These are phyloP conservation scores for Diplazon laetatorius DNA, from an alignment of 2,888 invertebrate species.

Conservation along the genomic window DNA sequence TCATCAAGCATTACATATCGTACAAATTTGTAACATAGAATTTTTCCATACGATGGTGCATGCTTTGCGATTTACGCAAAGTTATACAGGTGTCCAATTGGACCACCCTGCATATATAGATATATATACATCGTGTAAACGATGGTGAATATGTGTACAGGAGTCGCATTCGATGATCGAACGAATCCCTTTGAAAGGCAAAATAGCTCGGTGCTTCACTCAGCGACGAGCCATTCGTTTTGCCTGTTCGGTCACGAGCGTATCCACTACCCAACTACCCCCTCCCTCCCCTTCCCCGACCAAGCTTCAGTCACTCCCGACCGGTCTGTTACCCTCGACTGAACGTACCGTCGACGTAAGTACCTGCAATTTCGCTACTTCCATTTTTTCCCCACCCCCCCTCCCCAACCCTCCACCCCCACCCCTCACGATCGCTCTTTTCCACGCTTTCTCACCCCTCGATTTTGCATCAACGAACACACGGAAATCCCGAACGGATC, in stretches of 20 bases:
- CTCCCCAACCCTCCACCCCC: constrained; percentile 1
- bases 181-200: constrained; percentile 18
- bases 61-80: constrained; percentile 8
- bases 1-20: too few species aligned
- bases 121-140: background rate
- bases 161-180: constrained; percentile 39
- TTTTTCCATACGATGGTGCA: background rate
- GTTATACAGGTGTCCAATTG: background rate
- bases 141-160: constrained; percentile 13
- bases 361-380: constrained; percentile 37
- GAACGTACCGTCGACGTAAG: constrained; percentile 41
- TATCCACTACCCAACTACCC: background rate
- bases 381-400: constrained; percentile 32
- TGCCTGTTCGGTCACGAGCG: constrained; percentile 7
- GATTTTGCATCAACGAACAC: background rate
- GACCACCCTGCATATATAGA: too few species aligned
- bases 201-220: constrained; percentile 53
- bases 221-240: constrained; percentile 48
- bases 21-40: too few species aligned
- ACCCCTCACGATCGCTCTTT: constrained; percentile 7
- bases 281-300: too few species aligned
- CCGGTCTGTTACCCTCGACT: constrained; percentile 26
- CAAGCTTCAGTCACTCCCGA: too few species aligned
- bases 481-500: background rate
- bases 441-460: background rate